phyloP scores from a whole-genome alignment of 2,888 invertebrate genomes.

The Drosophila imparisetae region DNA sequence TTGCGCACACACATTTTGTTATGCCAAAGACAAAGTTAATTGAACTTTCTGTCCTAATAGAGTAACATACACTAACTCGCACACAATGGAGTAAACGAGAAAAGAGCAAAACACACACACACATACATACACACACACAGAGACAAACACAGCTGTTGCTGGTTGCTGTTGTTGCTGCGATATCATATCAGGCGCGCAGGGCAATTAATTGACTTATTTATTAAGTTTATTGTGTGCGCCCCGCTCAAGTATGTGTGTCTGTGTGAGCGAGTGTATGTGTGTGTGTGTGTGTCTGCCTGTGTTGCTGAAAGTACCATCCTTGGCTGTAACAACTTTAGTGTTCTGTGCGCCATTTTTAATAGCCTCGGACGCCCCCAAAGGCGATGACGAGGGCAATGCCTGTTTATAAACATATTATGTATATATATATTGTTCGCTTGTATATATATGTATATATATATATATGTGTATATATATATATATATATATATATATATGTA shows the following conservation, averaged over 20 bases:
- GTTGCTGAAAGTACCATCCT: constrained; percentile 54
- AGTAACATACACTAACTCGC: constrained; percentile 41
- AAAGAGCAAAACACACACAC: constrained; percentile 9
- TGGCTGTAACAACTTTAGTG: constrained; percentile 74
- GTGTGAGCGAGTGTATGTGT: constrained; percentile 7
- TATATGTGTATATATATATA: constrained; percentile 2
- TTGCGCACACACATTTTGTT: constrained; percentile 69
- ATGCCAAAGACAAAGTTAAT: constrained; percentile 77
- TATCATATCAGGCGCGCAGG: constrained; percentile 65
- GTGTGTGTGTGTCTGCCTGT: constrained; percentile 21
- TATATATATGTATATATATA: constrained; percentile 1
- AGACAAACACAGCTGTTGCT: constrained; percentile 48
- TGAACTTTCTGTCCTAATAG: constrained; percentile 68
- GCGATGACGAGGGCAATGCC: constrained; percentile 58
- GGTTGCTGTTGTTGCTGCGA: constrained; percentile 45
- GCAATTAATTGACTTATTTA: constrained; percentile 80
- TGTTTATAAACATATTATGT: constrained; percentile 45
- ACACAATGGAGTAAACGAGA: constrained; percentile 5
- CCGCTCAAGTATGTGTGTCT: constrained; percentile 23
- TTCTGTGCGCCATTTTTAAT: constrained; percentile 75
- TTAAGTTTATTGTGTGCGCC: constrained; percentile 76
- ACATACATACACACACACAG: not conserved
- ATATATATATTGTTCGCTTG: constrained; percentile 11
- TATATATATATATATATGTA: constrained; percentile 6
- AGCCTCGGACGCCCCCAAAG: constrained; percentile 73